phyloP scores from a whole-genome alignment of 1,140 invertebrate species.

The Sycophila sp. region DNA sequence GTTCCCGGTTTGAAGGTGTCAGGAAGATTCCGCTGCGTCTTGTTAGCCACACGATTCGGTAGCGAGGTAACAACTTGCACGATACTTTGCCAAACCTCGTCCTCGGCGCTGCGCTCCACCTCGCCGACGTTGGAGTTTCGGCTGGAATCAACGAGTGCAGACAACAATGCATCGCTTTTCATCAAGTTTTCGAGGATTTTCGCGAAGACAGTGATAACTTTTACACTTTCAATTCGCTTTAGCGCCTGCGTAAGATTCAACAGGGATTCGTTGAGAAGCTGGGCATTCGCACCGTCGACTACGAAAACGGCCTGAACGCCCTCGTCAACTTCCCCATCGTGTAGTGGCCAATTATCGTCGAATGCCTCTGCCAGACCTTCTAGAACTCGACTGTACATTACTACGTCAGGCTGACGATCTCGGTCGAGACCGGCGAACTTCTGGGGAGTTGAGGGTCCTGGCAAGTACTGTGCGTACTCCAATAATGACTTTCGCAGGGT shows the following conservation, averaged over 20 bases:
- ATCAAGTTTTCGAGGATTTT: conserved; percentile 65
- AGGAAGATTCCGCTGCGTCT: conserved; percentile 66
- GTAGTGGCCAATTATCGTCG: conserved; percentile 67
- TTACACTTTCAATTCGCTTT: conserved; percentile 57
- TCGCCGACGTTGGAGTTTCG: conserved; percentile 18
- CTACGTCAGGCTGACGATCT: conserved; percentile 54
- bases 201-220: conserved; percentile 54
- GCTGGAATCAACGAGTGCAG: conserved; percentile 61
- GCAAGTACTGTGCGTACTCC: conserved; percentile 62
- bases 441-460: conserved; percentile 73
- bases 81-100: conserved; percentile 65
- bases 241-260: conserved; percentile 62
- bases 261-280: conserved; percentile 66
- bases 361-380: conserved; percentile 63
- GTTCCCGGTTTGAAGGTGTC: conserved; percentile 69
- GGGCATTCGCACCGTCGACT: conserved; percentile 65
- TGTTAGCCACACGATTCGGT: conserved; percentile 76
- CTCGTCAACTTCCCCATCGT: conserved; percentile 54
- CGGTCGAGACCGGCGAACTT: conserved; percentile 67
- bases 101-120: conserved; percentile 44
- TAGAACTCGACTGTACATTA: conserved; percentile 63
- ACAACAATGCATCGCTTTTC: conserved; percentile 69
- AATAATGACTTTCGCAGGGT: conserved; percentile 47
- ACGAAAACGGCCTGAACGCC: conserved; percentile 61
- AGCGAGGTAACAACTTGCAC: conserved; percentile 73